phyloP scores from a whole-genome alignment of 2,113 vertebrate genomes.

The Leptodactylus fuscus region DNA sequence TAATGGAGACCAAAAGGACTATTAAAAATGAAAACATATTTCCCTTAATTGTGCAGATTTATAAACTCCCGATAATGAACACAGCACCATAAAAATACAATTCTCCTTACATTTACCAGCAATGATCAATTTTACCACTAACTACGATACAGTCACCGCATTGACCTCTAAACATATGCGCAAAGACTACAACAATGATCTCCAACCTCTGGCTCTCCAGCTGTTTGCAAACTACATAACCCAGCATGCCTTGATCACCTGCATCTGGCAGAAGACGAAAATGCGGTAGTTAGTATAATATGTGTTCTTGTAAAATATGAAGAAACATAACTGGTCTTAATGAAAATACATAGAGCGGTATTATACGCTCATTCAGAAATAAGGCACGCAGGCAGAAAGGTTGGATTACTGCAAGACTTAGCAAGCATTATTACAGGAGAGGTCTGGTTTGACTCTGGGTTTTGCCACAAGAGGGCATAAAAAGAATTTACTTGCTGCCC shows the following conservation, averaged over 20 bases:
- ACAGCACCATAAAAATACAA: not conserved
- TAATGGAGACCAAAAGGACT: not conserved
- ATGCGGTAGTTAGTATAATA: too few species aligned
- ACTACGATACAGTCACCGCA: not conserved
- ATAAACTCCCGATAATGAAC: not conserved
- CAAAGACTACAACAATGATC: not conserved
- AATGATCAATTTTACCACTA: not conserved
- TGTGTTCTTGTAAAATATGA: too few species aligned
- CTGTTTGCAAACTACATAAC: not conserved
- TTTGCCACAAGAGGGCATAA: too few species aligned
- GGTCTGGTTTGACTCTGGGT: too few species aligned
- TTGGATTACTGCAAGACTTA: too few species aligned
- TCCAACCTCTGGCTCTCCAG: not conserved
- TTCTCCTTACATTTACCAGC: not conserved
- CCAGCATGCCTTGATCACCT: not conserved
- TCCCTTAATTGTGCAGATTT: conserved; percentile 12
- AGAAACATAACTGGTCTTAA: too few species aligned
- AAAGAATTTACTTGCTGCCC: too few species aligned
- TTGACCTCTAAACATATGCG: not conserved
- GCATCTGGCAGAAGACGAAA: too few species aligned
- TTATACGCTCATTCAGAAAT: too few species aligned
- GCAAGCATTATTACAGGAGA: too few species aligned
- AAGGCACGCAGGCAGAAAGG: too few species aligned
- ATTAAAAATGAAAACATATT: conserved; percentile 19
- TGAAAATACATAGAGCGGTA: too few species aligned